Evolutionary conservation across 2,113 vertebrate species (phyloP).

Genomic region (Menura novaehollandiae): DNA sequence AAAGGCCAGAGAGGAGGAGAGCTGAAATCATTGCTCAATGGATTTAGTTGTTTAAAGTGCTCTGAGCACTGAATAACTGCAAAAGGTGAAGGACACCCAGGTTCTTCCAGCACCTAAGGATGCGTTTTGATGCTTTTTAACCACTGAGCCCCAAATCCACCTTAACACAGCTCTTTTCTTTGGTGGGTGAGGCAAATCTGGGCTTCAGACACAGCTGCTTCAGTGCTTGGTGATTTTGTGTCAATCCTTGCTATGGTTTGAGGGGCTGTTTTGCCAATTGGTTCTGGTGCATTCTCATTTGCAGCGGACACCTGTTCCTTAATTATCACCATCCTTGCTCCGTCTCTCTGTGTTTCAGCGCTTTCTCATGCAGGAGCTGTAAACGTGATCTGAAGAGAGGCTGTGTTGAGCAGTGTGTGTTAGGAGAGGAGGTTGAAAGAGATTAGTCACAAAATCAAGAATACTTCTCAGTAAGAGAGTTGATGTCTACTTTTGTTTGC

Average conservation of each 20-base stretch:
- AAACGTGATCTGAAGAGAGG: background rate
- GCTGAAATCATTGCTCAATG: background rate
- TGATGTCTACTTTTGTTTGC: background rate
- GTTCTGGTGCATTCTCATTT: slow-evolving; percentile 47
- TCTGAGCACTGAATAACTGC: background rate
- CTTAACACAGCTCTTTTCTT: background rate
- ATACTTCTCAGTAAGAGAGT: background rate
- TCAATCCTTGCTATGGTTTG: background rate
- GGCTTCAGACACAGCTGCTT: background rate
- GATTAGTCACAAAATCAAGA: background rate
- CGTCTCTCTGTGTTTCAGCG: background rate
- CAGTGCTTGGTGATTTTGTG: background rate
- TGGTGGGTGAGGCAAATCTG: background rate
- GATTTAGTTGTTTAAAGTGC: background rate
- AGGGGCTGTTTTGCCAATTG: background rate
- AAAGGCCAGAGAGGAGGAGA: background rate
- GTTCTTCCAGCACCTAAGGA: background rate
- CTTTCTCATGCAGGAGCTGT: background rate
- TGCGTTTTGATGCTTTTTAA: background rate
- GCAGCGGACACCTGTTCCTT: slow-evolving; percentile 67
- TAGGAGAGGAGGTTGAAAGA: background rate
- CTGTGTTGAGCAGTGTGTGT: background rate
- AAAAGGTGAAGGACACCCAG: background rate
- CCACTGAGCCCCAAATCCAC: background rate
- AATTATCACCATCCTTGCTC: slow-evolving; percentile 17